A percentile compares a stretch with the other conserved stretches of the same genome.
Evolutionary conservation across 2,113 vertebrate species (phyloP).

Genomic region (Pelodiscus sinensis): DNA sequence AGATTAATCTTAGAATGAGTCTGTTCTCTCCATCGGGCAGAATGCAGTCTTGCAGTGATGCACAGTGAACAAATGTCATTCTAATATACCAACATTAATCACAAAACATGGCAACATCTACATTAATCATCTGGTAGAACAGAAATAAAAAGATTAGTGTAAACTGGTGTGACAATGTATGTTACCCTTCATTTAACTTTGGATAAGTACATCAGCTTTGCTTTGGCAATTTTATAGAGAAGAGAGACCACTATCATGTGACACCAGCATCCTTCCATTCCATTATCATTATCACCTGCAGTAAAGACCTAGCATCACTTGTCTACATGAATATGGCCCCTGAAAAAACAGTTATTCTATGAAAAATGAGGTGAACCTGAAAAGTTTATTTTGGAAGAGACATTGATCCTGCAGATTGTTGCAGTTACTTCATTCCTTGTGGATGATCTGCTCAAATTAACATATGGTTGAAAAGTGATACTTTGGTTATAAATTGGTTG

Average conservation of each 20-base stretch:
- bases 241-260: neutral
- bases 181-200: neutral
- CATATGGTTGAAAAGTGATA: neutral
- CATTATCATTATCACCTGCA: neutral
- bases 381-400: neutral
- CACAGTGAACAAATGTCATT: neutral
- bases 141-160: neutral
- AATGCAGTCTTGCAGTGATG: neutral
- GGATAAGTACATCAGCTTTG: neutral
- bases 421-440: neutral
- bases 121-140: neutral
- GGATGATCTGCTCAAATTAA: neutral
- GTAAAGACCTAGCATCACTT: neutral
- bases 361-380: neutral
- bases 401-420: neutral
- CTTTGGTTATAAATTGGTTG: neutral
- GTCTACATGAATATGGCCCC: neutral
- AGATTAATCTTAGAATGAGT: neutral
- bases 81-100: neutral
- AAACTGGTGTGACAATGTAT: neutral
- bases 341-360: neutral
- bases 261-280: neutral
- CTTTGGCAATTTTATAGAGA: neutral
- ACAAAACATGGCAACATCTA: neutral
- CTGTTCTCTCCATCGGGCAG: neutral